Percentiles rank a stretch among this genome's conserved stretches.
Evolutionary conservation across 2,113 vertebrate genomes (phyloP).

Genomic region (Condylura cristata): DNA sequence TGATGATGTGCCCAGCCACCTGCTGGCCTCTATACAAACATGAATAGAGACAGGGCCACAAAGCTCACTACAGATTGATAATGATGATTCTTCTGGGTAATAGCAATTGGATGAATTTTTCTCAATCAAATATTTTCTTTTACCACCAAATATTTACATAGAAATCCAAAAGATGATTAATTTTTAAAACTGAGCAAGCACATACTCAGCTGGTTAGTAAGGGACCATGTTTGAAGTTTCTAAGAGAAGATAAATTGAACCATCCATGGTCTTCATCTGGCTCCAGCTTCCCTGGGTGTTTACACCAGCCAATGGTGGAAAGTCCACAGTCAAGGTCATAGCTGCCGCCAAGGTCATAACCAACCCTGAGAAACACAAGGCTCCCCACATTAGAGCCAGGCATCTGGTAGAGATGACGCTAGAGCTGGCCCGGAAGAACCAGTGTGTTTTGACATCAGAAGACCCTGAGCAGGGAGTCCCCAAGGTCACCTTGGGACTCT

Average conservation of each 20-base stretch:
- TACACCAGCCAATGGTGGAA: rapidly evolving
- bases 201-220: neutral
- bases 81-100: neutral
- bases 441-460: neutral
- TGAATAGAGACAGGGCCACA: neutral
- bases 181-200: neutral
- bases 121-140: slow-evolving; percentile 4
- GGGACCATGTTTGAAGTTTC: neutral
- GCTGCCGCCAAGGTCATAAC: neutral
- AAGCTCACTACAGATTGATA: neutral
- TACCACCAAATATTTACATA: neutral
- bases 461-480: neutral
- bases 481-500: neutral
- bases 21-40: neutral
- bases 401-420: neutral
- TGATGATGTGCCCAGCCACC: neutral
- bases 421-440: neutral
- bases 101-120: neutral
- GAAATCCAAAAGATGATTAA: neutral
- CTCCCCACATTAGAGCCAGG: neutral
- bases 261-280: neutral
- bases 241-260: neutral
- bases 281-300: neutral
- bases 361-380: neutral
- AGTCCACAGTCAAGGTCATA: neutral